A percentile compares a stretch with the other conserved stretches of the same genome.
These are phyloP conservation scores for Maccullochella peelii DNA, from an alignment of 2,113 vertebrate species.

Conservation along the genomic window DNA sequence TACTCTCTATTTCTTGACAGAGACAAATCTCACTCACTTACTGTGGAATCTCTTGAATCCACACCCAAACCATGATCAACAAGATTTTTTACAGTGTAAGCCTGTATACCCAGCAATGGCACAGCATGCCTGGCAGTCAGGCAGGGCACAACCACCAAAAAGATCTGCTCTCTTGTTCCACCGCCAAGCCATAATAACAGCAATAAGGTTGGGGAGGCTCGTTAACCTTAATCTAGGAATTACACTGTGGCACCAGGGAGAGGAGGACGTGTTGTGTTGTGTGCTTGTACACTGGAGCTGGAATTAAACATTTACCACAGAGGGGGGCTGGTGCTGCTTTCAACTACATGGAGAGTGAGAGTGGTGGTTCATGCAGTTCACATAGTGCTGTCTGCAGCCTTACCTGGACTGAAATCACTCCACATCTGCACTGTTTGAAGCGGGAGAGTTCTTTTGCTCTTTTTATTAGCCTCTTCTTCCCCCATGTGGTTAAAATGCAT, in stretches of 20 bases:
- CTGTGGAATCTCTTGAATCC: slow-evolving; percentile 71
- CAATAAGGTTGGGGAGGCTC: slow-evolving; percentile 73
- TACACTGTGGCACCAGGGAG: slow-evolving; percentile 72
- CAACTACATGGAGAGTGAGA: slow-evolving; percentile 15
- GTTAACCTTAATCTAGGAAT: slow-evolving; percentile 81
- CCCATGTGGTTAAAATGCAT: slow-evolving; percentile 42
- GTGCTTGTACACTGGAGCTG: slow-evolving; percentile 51
- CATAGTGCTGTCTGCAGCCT: background rate
- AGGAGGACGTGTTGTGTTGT: slow-evolving; percentile 61
- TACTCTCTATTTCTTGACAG: slow-evolving; percentile 53
- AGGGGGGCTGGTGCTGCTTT: slow-evolving; percentile 5
- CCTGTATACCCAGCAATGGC: slow-evolving; percentile 46
- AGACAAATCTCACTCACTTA: slow-evolving; percentile 63
- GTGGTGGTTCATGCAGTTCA: slow-evolving; percentile 47
- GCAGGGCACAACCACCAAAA: slow-evolving; percentile 66
- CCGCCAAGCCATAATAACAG: slow-evolving; percentile 78
- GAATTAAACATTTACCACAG: slow-evolving; percentile 52
- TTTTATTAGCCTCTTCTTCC: slow-evolving; percentile 47
- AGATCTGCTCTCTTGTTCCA: slow-evolving; percentile 70
- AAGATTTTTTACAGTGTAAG: slow-evolving; percentile 43
- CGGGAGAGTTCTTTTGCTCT: fast-evolving
- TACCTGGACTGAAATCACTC: slow-evolving; percentile 1
- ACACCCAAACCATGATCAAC: slow-evolving; percentile 64
- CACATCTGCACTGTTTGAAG: background rate
- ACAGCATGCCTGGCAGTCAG: slow-evolving; percentile 54